A percentile compares a stretch with the other conserved stretches of the same genome.
phyloP scores from a whole-genome alignment of 2,797 vertebrate species.

The Harpagifer antarcticus region DNA sequence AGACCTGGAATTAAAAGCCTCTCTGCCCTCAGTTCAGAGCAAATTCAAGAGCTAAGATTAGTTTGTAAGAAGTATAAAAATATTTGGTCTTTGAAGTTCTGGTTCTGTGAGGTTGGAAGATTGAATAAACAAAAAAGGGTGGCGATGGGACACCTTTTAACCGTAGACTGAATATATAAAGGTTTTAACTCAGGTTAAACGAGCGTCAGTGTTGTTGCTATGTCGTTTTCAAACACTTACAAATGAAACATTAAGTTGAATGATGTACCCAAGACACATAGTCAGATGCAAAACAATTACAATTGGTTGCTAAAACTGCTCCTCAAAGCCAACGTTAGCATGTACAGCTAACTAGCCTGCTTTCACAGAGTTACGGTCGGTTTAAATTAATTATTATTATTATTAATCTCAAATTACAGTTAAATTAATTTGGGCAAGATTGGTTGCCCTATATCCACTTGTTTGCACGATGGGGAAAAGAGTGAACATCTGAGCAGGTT shows the following conservation, averaged over 20 bases:
- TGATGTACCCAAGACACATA: background rate
- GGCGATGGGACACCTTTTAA: background rate
- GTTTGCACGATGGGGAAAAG: no score
- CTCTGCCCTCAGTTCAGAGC: background rate
- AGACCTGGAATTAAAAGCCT: background rate
- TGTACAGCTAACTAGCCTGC: background rate
- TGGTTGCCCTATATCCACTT: no score
- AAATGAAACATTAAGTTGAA: background rate
- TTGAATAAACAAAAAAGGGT: background rate
- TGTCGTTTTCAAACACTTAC: background rate
- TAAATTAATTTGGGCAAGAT: no score
- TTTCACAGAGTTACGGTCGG: no score
- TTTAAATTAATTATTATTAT: no score
- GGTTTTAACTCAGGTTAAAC: background rate
- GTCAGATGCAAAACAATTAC: background rate
- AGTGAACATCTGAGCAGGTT: no score
- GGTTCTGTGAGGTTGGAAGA: background rate
- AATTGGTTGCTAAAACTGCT: background rate
- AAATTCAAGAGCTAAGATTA: conserved; percentile 6
- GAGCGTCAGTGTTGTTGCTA: background rate
- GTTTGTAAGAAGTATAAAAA: conserved; percentile 7
- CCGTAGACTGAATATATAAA: no score
- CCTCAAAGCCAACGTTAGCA: background rate
- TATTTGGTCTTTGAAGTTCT: background rate
- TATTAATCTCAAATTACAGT: no score